Conservation (phyloP, 1,140 invertebrate species). For the Drosophila tani region DNA sequence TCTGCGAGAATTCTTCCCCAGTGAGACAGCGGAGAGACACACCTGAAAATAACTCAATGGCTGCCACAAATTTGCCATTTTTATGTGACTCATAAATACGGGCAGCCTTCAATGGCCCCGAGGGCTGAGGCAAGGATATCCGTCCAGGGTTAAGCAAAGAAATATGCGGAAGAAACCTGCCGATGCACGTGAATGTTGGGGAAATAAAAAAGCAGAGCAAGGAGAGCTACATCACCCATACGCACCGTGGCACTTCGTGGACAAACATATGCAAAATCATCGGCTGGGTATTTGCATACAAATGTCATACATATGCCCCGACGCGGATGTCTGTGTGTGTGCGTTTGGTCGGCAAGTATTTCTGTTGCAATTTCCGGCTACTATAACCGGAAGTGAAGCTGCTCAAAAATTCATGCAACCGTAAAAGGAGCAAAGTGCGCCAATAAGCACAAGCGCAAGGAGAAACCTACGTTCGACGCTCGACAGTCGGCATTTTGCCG, state of each 20-base stretch:
- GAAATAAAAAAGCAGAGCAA: conserved; percentile 29
- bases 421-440: conserved; percentile 73
- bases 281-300: conserved; percentile 68
- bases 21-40: conserved; percentile 33
- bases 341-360: conserved; percentile 49
- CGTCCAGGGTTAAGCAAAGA: conserved; percentile 22
- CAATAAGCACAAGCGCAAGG: conserved; percentile 58
- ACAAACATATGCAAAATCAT: conserved; percentile 64
- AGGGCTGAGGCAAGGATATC: conserved; percentile 17
- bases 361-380: conserved; percentile 75
- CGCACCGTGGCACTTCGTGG: conserved; percentile 57
- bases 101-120: conserved; percentile 39
- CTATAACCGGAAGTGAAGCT: conserved; percentile 72
- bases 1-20: conserved; percentile 32
- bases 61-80: conserved; percentile 65
- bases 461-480: conserved; percentile 11
- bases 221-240: conserved; percentile 52
- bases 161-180: conserved; percentile 2
- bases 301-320: conserved; percentile 63
- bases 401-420: conserved; percentile 75
- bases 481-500: conserved; percentile 37
- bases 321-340: conserved; percentile 1
- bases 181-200: conserved; percentile 48
- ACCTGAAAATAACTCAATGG: conserved; percentile 54
- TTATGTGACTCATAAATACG: conserved; percentile 59